Percentiles rank a stretch among this genome's conserved stretches.
Evolutionary conservation across 1,140 invertebrate genomes (phyloP).

Genomic region (Aleiodes sp.): DNA sequence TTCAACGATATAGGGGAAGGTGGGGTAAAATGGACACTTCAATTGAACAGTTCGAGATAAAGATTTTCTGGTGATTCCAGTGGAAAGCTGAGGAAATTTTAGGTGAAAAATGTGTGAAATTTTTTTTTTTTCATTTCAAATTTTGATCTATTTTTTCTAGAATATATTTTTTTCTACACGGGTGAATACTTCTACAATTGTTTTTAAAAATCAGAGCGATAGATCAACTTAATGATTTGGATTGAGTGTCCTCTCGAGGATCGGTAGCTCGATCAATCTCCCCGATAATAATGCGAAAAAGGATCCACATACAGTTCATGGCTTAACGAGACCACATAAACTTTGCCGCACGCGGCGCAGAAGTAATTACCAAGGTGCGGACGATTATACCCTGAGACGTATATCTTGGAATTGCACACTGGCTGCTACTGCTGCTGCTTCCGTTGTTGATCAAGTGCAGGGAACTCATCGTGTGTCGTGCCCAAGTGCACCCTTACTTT

Average conservation of each 20-base stretch:
- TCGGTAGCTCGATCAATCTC: slow-evolving; percentile 1
- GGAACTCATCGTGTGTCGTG: background rate
- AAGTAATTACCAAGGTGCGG: slow-evolving; percentile 5
- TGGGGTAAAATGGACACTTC: too few relatives aligned
- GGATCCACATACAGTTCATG: slow-evolving; percentile 1
- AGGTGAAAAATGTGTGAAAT: too few relatives aligned
- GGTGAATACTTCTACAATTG: too few relatives aligned
- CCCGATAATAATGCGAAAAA: background rate
- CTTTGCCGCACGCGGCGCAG: background rate
- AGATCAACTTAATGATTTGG: background rate
- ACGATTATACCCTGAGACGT: background rate
- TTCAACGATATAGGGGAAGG: too few relatives aligned
- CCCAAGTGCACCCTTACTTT: slow-evolving; percentile 3
- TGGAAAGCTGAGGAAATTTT: too few relatives aligned
- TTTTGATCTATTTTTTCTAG: too few relatives aligned
- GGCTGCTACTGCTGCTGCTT: background rate
- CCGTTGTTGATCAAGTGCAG: too few relatives aligned
- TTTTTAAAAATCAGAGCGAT: too few relatives aligned
- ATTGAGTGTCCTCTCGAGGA: background rate
- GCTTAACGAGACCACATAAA: slow-evolving; percentile 2
- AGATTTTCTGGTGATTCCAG: too few relatives aligned
- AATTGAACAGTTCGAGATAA: too few relatives aligned
- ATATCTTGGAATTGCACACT: slow-evolving; percentile 2
- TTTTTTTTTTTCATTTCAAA: too few relatives aligned
- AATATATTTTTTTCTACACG: too few relatives aligned